Base-by-base conservation (phyloP, 2,888 invertebrate genomes). In the Ichneumoninae sp. region DNA sequence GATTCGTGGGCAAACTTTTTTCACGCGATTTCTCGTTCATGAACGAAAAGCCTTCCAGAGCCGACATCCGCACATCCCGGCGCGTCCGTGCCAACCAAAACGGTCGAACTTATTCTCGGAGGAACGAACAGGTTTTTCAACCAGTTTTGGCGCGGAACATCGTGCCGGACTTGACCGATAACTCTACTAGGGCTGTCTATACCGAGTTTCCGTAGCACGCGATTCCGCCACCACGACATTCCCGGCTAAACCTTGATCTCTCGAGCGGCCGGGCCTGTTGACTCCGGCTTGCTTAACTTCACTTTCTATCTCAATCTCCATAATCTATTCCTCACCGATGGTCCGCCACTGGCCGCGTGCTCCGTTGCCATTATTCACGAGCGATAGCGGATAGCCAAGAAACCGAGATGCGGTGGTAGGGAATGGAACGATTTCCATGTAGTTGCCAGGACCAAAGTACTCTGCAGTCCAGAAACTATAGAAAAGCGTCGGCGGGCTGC, bases 381-480 rank as follows among this genome's bases (percentile, higher is more conserved):
- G 40, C 7, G 40, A 40, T 40, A 40, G 40, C 40, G 40, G 1
- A 40, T 40, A 40, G 40, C 40, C 40, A 40, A 40, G 8, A 40
- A 40, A 40, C 10, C 40, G 3, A 40, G 40, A 44, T 40, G 40
- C 47, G 69, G 7, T 26, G 60, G 33, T 69, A 19, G 44, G 16
- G 57, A 40, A 40, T 44, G 3, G 22, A 57, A n/a, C n/a, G 50
- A 50, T 16, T 50, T 69, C 13, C 8, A 52, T 60, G n/a, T 22
- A 33, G 52, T 26, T 30, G 13, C 40, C 22, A 54, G 19, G 40
- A 36, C 36, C 40, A 22, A 57, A 40, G 40, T 16, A 54, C 36
- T 3, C 36, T 1, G 57, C 78, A 73, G 57, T 68, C 50, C 71
- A 71, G 73, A 68, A 77, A 77, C 82, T 77, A 68, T 47, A 71